Evolutionary conservation across 2,113 vertebrate species (phyloP).

Genomic region (Apistogramma diplotaenia): DNA sequence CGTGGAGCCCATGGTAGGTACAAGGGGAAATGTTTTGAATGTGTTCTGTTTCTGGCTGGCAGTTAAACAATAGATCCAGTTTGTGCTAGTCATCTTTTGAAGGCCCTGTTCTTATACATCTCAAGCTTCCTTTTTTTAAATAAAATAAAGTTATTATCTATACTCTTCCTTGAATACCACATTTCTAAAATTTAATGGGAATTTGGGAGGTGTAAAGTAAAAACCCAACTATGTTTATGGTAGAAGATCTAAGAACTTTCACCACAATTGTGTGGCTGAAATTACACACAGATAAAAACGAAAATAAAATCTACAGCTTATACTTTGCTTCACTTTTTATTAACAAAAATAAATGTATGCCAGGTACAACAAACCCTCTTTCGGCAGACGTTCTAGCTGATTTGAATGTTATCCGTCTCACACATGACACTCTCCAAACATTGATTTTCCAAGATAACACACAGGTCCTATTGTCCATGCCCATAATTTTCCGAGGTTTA

Average conservation of each 20-base stretch:
- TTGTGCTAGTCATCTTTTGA: neutral
- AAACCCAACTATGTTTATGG: neutral
- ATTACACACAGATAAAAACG: neutral
- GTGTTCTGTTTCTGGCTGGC: neutral
- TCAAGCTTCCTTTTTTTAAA: neutral
- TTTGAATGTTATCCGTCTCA: no score
- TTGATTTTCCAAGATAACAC: no score
- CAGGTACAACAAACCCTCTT: no score
- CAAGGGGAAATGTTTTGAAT: neutral
- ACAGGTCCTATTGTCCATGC: no score
- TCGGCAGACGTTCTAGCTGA: no score
- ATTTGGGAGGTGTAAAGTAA: neutral
- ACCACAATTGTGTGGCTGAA: neutral
- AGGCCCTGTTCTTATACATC: neutral
- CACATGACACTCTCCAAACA: no score
- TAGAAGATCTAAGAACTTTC: neutral
- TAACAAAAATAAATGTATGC: neutral
- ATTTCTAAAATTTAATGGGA: neutral
- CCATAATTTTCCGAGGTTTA: no score
- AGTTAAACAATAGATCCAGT: neutral
- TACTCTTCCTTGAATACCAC: neutral
- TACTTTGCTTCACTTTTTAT: neutral
- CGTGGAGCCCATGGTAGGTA: conserved; percentile 85
- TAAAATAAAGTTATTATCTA: no score
- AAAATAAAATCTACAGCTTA: no score